These are phyloP conservation scores for Chaetops frenatus DNA, from an alignment of 2,113 vertebrate species.

Conservation along the genomic window DNA sequence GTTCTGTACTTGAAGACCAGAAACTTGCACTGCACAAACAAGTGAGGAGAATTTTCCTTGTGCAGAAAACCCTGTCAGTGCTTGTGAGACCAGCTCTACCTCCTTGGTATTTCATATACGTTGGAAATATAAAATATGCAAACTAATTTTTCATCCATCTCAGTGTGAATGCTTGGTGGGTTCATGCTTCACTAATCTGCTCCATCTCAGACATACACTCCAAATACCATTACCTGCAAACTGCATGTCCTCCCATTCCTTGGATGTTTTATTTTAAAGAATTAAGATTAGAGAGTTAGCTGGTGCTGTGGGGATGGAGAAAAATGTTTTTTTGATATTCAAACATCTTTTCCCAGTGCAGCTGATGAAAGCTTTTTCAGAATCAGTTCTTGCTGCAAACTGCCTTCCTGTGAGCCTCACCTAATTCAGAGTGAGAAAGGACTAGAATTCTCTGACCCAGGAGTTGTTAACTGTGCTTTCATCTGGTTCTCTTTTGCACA, in stretches of 20 bases:
- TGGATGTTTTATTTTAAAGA: conserved; percentile 45
- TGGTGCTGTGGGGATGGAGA: background rate
- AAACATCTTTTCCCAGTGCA: conserved; percentile 6
- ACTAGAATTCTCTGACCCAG: background rate
- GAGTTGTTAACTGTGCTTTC: background rate
- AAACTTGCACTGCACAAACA: background rate
- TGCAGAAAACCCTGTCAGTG: background rate
- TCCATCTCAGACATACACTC: background rate
- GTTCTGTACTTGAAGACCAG: background rate
- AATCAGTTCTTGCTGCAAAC: conserved; percentile 6
- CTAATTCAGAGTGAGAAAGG: background rate
- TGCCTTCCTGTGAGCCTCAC: conserved; percentile 4
- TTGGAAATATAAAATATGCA: conserved; percentile 37
- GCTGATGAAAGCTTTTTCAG: conserved; percentile 40
- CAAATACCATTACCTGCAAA: conserved; percentile 34
- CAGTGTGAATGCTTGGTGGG: conserved; percentile 2
- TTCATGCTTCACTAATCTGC: conserved; percentile 22
- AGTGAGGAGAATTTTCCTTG: background rate
- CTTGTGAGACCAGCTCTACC: background rate
- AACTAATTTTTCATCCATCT: conserved; percentile 13
- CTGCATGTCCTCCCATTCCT: background rate
- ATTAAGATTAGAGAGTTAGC: conserved; percentile 34
- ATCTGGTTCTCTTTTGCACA: background rate
- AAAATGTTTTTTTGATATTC: conserved; percentile 26
- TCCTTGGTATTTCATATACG: background rate